phyloP scores from a whole-genome alignment of 2,113 vertebrate genomes.

The Sebastes schlegelii region DNA sequence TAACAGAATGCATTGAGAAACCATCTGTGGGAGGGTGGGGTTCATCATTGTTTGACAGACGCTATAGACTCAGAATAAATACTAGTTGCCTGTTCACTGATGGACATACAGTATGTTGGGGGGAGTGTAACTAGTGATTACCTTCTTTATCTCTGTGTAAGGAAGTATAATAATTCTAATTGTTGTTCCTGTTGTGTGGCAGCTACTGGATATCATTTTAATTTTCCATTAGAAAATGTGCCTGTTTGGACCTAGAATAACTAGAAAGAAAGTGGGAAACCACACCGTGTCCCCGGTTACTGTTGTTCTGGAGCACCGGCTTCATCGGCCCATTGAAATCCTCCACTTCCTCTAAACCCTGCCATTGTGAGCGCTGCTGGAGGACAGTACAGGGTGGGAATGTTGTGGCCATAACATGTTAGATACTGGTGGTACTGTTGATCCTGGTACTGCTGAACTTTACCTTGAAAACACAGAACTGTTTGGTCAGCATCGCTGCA shows the following conservation, averaged over 20 bases:
- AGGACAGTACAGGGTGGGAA: conserved; percentile 15
- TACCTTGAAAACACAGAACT: conserved; percentile 9
- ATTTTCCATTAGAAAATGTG: neutral
- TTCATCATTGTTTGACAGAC: neutral
- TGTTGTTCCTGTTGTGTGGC: neutral
- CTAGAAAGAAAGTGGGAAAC: neutral
- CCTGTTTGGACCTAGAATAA: neutral
- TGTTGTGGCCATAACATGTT: conserved; percentile 30
- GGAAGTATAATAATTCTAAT: too few relatives aligned
- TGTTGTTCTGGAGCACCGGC: conserved; percentile 18
- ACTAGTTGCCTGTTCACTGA: neutral
- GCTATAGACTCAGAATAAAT: neutral
- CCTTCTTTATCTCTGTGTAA: neutral
- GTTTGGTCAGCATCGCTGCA: neutral
- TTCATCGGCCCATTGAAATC: conserved; percentile 22
- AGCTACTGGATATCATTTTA: neutral
- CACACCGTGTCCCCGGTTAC: neutral
- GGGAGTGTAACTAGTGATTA: neutral
- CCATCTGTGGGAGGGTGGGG: neutral
- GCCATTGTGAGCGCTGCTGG: conserved; percentile 1
- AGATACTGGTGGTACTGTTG: conserved; percentile 20
- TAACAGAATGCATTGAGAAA: conserved; percentile 29
- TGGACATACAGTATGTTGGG: neutral
- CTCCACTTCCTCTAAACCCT: conserved; percentile 24
- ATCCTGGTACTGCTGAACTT: neutral